These are phyloP conservation scores for Pocillopora verrucosa DNA, from an alignment of 64 coral and sea anemone species.

Conservation along the genomic window DNA sequence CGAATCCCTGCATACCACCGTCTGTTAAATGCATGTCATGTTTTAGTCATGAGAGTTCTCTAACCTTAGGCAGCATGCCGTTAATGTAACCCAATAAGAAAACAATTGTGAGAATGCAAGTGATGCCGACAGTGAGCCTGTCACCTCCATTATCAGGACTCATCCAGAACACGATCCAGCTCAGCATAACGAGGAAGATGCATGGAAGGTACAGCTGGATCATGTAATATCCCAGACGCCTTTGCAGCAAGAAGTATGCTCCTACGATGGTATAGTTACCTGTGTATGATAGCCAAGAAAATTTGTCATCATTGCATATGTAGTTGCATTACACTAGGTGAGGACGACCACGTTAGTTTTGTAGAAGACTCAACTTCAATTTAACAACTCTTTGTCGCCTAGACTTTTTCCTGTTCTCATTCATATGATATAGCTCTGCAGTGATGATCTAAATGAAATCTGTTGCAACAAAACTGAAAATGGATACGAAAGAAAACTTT, in stretches of 20 bases:
- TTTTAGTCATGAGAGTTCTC: neutral
- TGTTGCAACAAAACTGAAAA: too few species aligned
- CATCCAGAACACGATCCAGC: constrained; percentile 62
- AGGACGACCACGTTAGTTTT: too few species aligned
- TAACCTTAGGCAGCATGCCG: neutral
- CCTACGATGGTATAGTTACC: constrained; percentile 12
- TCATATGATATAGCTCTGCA: too few species aligned
- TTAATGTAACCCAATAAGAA: constrained; percentile 46
- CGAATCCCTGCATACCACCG: too few species aligned
- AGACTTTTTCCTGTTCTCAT: too few species aligned
- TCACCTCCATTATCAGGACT: constrained; percentile 37
- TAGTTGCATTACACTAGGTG: too few species aligned
- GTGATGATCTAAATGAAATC: too few species aligned
- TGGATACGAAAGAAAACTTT: too few species aligned
- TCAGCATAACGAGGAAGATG: constrained; percentile 27
- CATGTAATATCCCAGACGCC: constrained; percentile 56
- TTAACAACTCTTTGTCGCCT: too few species aligned
- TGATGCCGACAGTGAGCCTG: constrained; percentile 50
- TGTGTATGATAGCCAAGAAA: neutral
- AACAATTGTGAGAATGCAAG: constrained; percentile 49
- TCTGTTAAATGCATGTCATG: too few species aligned
- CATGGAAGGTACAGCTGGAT: constrained; percentile 57
- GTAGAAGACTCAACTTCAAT: too few species aligned
- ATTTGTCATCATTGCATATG: too few species aligned
- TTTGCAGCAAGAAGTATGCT: constrained; percentile 12